These are phyloP conservation scores for Gavia stellata DNA, from an alignment of 2,113 vertebrate species.

Conservation along the genomic window DNA sequence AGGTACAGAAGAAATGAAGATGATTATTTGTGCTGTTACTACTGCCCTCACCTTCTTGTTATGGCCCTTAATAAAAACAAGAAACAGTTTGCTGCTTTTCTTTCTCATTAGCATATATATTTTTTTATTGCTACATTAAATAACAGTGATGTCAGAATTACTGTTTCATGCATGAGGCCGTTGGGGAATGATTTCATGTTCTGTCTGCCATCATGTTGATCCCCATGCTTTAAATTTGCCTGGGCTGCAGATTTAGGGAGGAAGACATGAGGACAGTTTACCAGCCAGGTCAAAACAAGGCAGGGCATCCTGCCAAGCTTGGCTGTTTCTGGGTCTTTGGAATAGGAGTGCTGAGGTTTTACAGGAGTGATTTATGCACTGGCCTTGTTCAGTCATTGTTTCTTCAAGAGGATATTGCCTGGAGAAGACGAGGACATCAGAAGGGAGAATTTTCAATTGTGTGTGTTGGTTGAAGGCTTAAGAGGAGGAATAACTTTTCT, in stretches of 20 bases:
- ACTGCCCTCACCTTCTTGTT: not conserved
- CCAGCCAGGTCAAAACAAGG: not conserved
- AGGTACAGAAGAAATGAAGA: not conserved
- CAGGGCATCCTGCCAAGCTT: not conserved
- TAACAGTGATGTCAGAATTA: not conserved
- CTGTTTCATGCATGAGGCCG: not conserved
- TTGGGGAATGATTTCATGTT: not conserved
- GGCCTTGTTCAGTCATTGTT: not conserved
- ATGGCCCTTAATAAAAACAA: not conserved
- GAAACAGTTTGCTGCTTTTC: not conserved
- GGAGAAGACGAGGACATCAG: not conserved
- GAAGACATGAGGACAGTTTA: not conserved
- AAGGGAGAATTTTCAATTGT: accelerated
- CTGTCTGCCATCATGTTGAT: not conserved
- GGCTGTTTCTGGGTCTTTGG: not conserved
- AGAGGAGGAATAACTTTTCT: not conserved
- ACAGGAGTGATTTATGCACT: not conserved
- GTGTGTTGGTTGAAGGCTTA: not conserved
- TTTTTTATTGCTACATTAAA: not conserved
- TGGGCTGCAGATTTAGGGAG: not conserved
- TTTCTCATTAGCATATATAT: not conserved
- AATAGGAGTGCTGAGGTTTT: not conserved
- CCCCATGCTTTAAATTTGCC: not conserved
- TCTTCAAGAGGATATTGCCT: not conserved
- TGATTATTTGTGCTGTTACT: constrained; percentile 16